These are phyloP conservation scores for Tholera decimalis DNA, from an alignment of 2,888 invertebrate genomes.

Conservation along the genomic window DNA sequence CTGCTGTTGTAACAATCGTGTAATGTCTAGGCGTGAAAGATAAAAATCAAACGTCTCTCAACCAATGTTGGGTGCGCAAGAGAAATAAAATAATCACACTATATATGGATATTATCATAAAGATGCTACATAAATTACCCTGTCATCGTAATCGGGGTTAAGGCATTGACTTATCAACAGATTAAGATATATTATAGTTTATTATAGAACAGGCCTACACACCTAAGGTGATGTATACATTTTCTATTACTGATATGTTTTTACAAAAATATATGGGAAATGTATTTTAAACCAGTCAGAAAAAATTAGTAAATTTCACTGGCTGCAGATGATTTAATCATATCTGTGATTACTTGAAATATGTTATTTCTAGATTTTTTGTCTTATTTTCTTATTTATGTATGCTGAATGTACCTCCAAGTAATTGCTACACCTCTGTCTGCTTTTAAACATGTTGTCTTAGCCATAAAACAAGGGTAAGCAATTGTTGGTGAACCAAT, in stretches of 20 bases:
- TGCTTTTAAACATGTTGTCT: too few species aligned
- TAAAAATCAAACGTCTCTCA: conserved; percentile 67
- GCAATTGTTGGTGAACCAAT: too few species aligned
- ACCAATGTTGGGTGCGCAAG: conserved; percentile 52
- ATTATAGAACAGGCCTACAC: neutral
- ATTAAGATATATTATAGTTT: neutral
- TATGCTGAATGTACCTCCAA: too few species aligned
- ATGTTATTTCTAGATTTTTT: too few species aligned
- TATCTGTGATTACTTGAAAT: too few species aligned
- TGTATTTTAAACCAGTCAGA: too few species aligned
- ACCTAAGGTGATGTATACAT: neutral
- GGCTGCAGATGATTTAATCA: too few species aligned
- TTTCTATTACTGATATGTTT: neutral
- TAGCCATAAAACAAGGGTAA: too few species aligned
- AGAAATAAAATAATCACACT: conserved; percentile 36
- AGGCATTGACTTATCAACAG: conserved; percentile 18
- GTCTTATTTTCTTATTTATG: too few species aligned
- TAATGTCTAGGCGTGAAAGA: conserved; percentile 73
- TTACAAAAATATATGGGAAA: too few species aligned
- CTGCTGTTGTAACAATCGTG: conserved; percentile 56
- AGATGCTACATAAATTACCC: conserved; percentile 45
- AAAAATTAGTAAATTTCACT: too few species aligned
- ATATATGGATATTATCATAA: conserved; percentile 22
- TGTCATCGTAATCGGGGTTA: conserved; percentile 39
- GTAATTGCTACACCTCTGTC: too few species aligned